Conservation (phyloP, 2,888 invertebrate species). For the Plebejus argus region DNA sequence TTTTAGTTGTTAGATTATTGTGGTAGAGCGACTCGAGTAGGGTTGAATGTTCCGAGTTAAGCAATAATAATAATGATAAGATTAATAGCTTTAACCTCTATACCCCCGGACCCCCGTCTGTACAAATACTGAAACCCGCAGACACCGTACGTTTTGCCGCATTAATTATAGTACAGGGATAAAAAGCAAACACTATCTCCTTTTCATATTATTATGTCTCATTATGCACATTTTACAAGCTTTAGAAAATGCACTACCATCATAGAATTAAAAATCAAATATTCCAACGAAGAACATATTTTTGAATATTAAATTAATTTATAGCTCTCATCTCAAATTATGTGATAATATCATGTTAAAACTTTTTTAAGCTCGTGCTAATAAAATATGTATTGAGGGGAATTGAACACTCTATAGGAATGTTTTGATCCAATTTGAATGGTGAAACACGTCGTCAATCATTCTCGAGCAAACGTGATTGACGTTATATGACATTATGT, state of each 20-base stretch:
- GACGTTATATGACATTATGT: conserved; percentile 29
- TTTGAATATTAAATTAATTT: background rate
- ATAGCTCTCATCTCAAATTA: background rate
- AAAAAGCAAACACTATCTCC: background rate
- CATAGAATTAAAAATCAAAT: background rate
- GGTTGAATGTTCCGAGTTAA: background rate
- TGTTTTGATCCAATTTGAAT: conserved; percentile 25
- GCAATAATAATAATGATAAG: background rate
- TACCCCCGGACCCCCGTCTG: background rate
- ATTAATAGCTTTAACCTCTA: background rate
- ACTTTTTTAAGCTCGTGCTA: background rate
- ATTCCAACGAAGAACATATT: background rate
- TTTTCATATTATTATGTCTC: background rate
- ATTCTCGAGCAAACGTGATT: conserved; percentile 3
- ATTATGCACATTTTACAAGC: background rate
- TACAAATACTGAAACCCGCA: background rate
- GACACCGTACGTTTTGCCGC: background rate
- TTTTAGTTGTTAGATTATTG: conserved; percentile 11
- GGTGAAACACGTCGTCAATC: conserved; percentile 29
- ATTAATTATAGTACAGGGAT: background rate
- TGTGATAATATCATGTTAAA: background rate
- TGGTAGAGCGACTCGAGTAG: conserved; percentile 1
- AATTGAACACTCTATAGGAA: background rate
- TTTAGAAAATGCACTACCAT: background rate
- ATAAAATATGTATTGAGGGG: conserved; percentile 4